These are phyloP conservation scores for Edolisoma coerulescens DNA, from an alignment of 2,113 vertebrate species.

Conservation along the genomic window DNA sequence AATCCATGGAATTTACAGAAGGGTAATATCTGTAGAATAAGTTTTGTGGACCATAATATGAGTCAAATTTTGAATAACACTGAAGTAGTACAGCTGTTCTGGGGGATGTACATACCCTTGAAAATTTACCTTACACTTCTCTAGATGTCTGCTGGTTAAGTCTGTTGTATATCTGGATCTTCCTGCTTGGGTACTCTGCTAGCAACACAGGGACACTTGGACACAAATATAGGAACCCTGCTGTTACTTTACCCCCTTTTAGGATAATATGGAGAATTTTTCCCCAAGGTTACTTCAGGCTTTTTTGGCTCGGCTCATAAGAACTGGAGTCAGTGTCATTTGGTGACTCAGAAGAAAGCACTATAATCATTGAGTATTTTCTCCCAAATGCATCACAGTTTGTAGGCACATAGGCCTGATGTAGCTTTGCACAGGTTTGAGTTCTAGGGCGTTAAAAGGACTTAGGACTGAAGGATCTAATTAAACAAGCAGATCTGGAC, in stretches of 20 bases:
- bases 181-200: neutral
- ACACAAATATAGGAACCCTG: neutral
- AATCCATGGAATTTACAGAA: neutral
- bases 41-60: neutral
- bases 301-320: neutral
- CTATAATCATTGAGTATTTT: neutral
- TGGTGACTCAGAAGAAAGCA: neutral
- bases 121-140: neutral
- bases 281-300: neutral
- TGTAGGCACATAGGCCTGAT: neutral
- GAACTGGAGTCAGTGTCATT: neutral
- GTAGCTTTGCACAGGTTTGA: neutral
- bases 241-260: neutral
- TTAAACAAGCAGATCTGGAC: neutral
- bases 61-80: neutral
- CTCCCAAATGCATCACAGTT: neutral
- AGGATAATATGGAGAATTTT: neutral
- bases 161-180: neutral
- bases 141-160: neutral
- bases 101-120: neutral
- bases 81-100: neutral
- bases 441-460: neutral
- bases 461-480: neutral
- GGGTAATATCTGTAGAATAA: neutral
- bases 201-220: neutral